Base-by-base conservation (phyloP, 2,888 invertebrate genomes). In the Notodonta dromedarius region DNA sequence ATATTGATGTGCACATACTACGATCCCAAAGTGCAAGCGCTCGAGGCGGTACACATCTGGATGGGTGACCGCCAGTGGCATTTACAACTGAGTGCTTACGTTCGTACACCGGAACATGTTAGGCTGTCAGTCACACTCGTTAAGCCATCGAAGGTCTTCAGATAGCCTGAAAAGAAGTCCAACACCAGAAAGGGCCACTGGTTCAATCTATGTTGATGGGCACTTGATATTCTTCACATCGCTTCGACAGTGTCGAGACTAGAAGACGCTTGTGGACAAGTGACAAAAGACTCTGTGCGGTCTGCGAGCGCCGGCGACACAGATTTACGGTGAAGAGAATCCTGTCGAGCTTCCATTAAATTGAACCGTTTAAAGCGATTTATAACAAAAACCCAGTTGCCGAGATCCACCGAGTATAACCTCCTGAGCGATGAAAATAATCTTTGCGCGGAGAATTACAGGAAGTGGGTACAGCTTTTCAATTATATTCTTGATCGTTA, bases 281-380 rank as follows among this genome's bases (percentile, higher is more conserved):
- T 81, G 81, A 83, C 81, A 83, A 82, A 83, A 83, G 81, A 82
- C 76, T 75, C 65, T 70, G 65, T 76, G 77, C 71, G 77, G 74
- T 73, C 62, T 67, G 65, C 58, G 54, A 70, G 65, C 69, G 70
- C 65, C 71, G 70, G 67, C 69, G 61, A 73, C 76, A 76, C 73
- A 79, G 82, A 81, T 82, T 81, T 82, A 82, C 79, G 76, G 70
- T 70, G 68, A 64, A 71, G 72, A 72, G 68, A 76, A 73, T 72
- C 73, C 72, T 69, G 74, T 73, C 74, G 66, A 64, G 69, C 70
- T 72, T 70, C 72, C 70, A 74, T 74, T 76, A 76, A 72, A 76
- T 74, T 76, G 74, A 72, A 76, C 72, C 63, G 72, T 76, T 74
- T 67, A 72, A 70, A 70, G 66, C 66, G 62, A 76, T 76, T 74